A percentile compares a stretch with the other conserved stretches of the same genome.
Evolutionary conservation across 2,888 invertebrate species (phyloP).

Genomic region (Clanis bilineata): DNA sequence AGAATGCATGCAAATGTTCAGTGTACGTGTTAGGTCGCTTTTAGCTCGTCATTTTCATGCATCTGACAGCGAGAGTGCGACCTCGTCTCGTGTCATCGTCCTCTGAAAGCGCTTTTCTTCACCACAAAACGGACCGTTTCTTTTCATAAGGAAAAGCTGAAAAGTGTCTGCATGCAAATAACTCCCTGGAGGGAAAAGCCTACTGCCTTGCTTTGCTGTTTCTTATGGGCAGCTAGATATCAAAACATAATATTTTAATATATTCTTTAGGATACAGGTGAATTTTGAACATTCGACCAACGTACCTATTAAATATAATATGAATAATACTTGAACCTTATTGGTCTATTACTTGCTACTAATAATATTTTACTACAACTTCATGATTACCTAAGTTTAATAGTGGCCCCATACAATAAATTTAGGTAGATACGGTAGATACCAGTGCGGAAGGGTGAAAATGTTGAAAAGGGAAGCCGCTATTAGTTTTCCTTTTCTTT

Average conservation of each 20-base stretch:
- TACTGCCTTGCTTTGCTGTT: conserved; percentile 77
- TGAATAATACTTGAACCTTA: no score
- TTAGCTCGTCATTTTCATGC: conserved; percentile 72
- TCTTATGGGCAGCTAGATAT: conserved; percentile 62
- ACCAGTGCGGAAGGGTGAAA: no score
- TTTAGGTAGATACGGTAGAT: no score
- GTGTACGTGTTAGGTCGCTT: conserved; percentile 58
- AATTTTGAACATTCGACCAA: conserved; percentile 24
- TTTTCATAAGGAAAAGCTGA: conserved; percentile 81
- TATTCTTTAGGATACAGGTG: conserved; percentile 46
- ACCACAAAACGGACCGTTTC: conserved; percentile 81
- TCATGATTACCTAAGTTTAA: no score
- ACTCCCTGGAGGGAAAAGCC: conserved; percentile 79
- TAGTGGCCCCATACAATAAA: no score
- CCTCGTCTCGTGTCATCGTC: conserved; percentile 82
- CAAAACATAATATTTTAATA: conserved; percentile 64
- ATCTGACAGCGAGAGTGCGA: conserved; percentile 75
- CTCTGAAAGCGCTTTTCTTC: conserved; percentile 81
- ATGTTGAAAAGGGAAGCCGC: no score
- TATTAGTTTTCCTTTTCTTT: no score
- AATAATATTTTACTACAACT: no score
- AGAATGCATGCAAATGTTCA: conserved; percentile 18
- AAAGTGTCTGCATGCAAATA: conserved; percentile 82
- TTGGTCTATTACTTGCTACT: no score
- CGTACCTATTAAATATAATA: neutral